A percentile compares a stretch with the other conserved stretches of the same genome.
Evolutionary conservation across 2,797 vertebrate genomes (phyloP).

Genomic region (Rhinophrynus dorsalis): DNA sequence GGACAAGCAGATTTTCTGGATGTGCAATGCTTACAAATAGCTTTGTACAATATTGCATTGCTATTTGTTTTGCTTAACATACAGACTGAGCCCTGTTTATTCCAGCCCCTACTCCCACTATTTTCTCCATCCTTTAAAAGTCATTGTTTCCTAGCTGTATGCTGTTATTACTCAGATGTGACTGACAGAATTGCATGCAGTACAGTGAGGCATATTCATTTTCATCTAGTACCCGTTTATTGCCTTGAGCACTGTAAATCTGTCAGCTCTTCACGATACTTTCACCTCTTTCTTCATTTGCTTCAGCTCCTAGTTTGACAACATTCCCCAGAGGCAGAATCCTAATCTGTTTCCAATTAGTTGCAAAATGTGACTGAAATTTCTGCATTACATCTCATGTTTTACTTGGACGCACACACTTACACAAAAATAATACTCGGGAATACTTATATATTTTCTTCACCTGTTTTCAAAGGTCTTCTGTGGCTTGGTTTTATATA

Average conservation of each 20-base stretch:
- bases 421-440: slow-evolving; percentile 74
- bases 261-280: slow-evolving; percentile 75
- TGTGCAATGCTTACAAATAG: background rate
- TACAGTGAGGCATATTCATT: slow-evolving; percentile 67
- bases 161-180: slow-evolving; percentile 63
- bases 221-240: slow-evolving; percentile 70
- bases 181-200: slow-evolving; percentile 59
- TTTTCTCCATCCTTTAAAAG: slow-evolving; percentile 55
- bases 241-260: slow-evolving; percentile 78
- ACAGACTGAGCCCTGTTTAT: slow-evolving; percentile 20
- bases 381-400: slow-evolving; percentile 76
- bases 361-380: slow-evolving; percentile 81
- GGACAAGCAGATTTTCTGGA: too few relatives aligned
- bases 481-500: slow-evolving; percentile 49
- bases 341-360: slow-evolving; percentile 85
- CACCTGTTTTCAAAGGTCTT: slow-evolving; percentile 56
- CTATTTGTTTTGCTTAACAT: slow-evolving; percentile 49
- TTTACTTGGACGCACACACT: slow-evolving; percentile 74
- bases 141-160: slow-evolving; percentile 62
- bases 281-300: slow-evolving; percentile 80
- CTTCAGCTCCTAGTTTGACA: slow-evolving; percentile 79
- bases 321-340: slow-evolving; percentile 77
- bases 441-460: slow-evolving; percentile 72
- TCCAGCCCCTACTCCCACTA: slow-evolving; percentile 47
- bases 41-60: slow-evolving; percentile 3